Evolutionary conservation across 2,888 invertebrate genomes (phyloP).

Genomic region (Bombyx huttoni): DNA sequence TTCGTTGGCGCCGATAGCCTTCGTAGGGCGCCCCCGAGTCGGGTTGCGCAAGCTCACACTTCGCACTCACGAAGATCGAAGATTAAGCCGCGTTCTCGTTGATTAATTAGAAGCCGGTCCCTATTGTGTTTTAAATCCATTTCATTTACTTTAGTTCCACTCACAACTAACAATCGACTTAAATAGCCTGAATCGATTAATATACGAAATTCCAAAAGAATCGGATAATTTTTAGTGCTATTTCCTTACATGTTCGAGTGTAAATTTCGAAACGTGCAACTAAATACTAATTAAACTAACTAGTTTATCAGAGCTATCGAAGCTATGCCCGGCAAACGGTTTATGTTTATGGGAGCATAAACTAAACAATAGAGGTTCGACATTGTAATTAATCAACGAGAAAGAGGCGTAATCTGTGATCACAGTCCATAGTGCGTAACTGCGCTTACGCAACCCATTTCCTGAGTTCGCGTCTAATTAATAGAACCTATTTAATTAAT

Average conservation of each 20-base stretch:
- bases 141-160: background rate
- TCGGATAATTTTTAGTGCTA: too few relatives aligned
- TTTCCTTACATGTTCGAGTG: too few relatives aligned
- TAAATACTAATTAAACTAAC: too few relatives aligned
- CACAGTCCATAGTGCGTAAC: background rate
- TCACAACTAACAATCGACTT: too few relatives aligned
- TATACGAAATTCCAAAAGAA: too few relatives aligned
- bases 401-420: background rate
- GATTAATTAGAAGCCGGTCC: background rate
- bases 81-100: background rate
- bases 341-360: background rate
- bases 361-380: background rate
- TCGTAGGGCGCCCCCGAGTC: conserved; percentile 54
- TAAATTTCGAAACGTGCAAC: too few relatives aligned
- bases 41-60: conserved; percentile 42
- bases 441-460: background rate
- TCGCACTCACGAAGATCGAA: conserved; percentile 11
- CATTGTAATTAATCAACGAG: background rate
- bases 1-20: conserved; percentile 32
- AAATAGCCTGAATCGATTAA: too few relatives aligned
- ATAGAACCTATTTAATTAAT: too few relatives aligned
- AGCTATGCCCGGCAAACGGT: background rate
- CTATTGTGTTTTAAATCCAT: background rate
- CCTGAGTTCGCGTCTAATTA: too few relatives aligned
- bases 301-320: too few relatives aligned